These are phyloP conservation scores for Phoenicopterus ruber DNA, from an alignment of 2,113 vertebrate genomes.

Conservation along the genomic window DNA sequence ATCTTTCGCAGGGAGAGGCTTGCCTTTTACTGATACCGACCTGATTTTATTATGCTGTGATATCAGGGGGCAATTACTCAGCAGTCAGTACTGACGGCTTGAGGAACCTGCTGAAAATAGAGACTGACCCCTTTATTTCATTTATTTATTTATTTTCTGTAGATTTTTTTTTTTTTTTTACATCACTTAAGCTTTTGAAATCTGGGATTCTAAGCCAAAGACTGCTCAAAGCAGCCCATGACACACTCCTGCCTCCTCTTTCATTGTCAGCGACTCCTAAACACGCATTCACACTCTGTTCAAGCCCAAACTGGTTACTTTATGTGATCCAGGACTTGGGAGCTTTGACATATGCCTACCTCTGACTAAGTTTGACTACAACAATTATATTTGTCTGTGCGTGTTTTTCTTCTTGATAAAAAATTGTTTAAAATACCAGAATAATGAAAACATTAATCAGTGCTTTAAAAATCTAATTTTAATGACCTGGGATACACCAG, in stretches of 20 bases:
- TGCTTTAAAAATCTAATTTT: background rate
- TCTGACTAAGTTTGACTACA: background rate
- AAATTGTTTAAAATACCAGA: background rate
- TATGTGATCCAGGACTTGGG: background rate
- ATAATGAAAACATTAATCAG: background rate
- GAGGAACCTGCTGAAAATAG: background rate
- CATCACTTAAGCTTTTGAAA: background rate
- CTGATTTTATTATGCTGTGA: background rate
- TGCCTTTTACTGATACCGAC: constrained; percentile 1
- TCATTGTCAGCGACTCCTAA: background rate
- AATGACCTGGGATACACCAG: background rate
- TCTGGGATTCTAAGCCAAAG: background rate
- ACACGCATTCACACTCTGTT: background rate
- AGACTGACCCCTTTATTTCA: background rate
- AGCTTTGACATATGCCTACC: background rate
- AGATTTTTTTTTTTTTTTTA: background rate
- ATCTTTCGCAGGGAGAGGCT: background rate
- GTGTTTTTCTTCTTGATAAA: background rate
- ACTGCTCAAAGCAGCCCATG: background rate
- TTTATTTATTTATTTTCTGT: background rate
- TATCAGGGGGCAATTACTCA: background rate
- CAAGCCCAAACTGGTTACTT: background rate
- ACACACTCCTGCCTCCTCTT: background rate
- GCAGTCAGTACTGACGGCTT: background rate
- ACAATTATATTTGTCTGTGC: background rate